Evolutionary conservation across 2,888 invertebrate genomes (phyloP).

Genomic region (Biston stratarius): DNA sequence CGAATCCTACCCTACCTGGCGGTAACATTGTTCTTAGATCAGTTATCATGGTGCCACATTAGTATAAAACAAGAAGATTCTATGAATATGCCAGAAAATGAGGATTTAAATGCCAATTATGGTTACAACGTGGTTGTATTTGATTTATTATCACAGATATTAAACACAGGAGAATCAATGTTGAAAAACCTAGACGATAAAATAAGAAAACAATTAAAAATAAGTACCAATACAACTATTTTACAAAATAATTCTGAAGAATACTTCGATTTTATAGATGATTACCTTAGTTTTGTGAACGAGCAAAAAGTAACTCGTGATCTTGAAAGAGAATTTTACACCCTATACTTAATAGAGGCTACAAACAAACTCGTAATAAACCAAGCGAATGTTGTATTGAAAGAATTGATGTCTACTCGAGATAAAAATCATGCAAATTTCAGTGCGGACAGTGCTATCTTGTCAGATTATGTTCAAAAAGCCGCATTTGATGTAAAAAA

Average conservation of each 20-base stretch:
- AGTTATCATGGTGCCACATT: not conserved
- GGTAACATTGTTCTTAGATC: not conserved
- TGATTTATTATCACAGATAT: not conserved
- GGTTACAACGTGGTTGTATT: not conserved
- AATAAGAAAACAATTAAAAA: not conserved
- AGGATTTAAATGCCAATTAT: not conserved
- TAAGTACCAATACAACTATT: not conserved
- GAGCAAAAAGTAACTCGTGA: not conserved
- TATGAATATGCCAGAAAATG: not conserved
- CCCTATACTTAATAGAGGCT: not conserved
- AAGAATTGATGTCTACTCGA: not conserved
- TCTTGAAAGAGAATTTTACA: conserved; percentile 6
- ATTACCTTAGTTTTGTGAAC: not conserved
- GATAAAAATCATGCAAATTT: not conserved
- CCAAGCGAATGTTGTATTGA: not conserved
- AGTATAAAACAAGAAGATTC: not conserved
- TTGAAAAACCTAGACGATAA: not conserved
- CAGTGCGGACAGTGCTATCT: not conserved
- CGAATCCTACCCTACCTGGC: too few species aligned
- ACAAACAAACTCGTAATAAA: not conserved
- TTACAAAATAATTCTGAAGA: not conserved
- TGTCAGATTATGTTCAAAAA: not conserved
- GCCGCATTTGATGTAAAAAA: not conserved
- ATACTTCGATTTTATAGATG: not conserved
- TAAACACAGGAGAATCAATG: conserved; percentile 1